Percentiles rank a stretch among this genome's conserved stretches.
Conservation (phyloP, 2,888 invertebrate species). For the Nipponacmea schrenckii region DNA sequence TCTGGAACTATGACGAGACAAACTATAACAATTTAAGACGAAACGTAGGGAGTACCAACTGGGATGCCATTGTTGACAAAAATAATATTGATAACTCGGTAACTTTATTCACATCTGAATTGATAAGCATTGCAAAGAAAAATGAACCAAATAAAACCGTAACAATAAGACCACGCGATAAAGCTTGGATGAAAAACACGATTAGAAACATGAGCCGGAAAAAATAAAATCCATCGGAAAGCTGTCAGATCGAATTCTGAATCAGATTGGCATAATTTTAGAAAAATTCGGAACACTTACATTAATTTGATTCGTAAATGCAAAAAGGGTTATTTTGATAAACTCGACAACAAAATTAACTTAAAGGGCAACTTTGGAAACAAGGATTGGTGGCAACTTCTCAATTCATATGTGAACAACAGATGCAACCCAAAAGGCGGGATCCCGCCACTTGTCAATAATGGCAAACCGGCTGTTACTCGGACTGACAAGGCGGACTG, state of each 20-base stretch:
- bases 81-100: neutral
- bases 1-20: conserved; percentile 5
- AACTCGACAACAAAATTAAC: neutral
- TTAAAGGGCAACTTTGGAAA: neutral
- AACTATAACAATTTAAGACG: neutral
- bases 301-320: neutral
- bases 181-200: too few relatives aligned
- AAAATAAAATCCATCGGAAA: too few relatives aligned
- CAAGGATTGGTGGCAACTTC: neutral
- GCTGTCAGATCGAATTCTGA: neutral
- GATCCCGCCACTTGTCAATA: neutral
- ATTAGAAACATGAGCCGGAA: too few relatives aligned
- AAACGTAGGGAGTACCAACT: neutral
- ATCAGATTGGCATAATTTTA: neutral
- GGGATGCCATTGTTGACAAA: neutral
- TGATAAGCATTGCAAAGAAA: neutral
- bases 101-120: too few relatives aligned
- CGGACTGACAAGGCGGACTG: neutral
- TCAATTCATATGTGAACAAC: neutral
- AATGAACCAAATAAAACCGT: neutral
- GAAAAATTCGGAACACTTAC: neutral
- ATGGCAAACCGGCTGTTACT: neutral
- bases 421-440: neutral
- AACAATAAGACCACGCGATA: neutral
- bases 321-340: neutral